A percentile compares a stretch with the other conserved stretches of the same genome.
These are phyloP conservation scores for Coboldia fuscipes DNA, from an alignment of 1,140 invertebrate species.

Conservation along the genomic window DNA sequence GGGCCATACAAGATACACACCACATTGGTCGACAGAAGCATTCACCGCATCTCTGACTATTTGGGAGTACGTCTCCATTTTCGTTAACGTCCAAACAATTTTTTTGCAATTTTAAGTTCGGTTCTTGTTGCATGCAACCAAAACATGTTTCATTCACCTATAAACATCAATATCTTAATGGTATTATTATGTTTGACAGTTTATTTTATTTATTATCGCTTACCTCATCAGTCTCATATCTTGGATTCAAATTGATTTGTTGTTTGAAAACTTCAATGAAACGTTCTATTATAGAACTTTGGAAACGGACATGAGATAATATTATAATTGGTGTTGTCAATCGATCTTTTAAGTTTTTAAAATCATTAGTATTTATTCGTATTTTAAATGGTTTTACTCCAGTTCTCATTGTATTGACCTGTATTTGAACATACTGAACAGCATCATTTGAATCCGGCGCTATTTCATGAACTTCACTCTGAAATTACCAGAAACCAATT, in stretches of 20 bases:
- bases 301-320: constrained; percentile 53
- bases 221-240: constrained; percentile 43
- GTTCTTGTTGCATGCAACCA: constrained; percentile 60
- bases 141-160: constrained; percentile 65
- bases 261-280: constrained; percentile 68
- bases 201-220: constrained; percentile 7
- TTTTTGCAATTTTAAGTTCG: constrained; percentile 64
- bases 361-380: constrained; percentile 53
- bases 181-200: not conserved
- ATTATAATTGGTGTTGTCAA: constrained; percentile 49
- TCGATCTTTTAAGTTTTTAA: constrained; percentile 58
- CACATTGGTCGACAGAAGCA: constrained; percentile 73
- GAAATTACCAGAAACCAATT: constrained; percentile 5
- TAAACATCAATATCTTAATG: not conserved
- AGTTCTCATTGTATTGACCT: constrained; percentile 38
- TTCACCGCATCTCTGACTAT: constrained; percentile 55
- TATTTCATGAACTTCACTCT: constrained; percentile 50
- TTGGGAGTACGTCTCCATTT: constrained; percentile 11
- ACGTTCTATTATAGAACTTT: constrained; percentile 56
- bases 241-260: constrained; percentile 46
- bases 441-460: constrained; percentile 35
- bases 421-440: constrained; percentile 63
- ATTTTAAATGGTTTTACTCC: constrained; percentile 36
- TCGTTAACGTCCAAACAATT: constrained; percentile 31
- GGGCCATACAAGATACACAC: constrained; percentile 69